A percentile compares a stretch with the other conserved stretches of the same genome.
These are phyloP conservation scores for Neogale vison DNA, from an alignment of 2,113 vertebrate species.

Conservation along the genomic window DNA sequence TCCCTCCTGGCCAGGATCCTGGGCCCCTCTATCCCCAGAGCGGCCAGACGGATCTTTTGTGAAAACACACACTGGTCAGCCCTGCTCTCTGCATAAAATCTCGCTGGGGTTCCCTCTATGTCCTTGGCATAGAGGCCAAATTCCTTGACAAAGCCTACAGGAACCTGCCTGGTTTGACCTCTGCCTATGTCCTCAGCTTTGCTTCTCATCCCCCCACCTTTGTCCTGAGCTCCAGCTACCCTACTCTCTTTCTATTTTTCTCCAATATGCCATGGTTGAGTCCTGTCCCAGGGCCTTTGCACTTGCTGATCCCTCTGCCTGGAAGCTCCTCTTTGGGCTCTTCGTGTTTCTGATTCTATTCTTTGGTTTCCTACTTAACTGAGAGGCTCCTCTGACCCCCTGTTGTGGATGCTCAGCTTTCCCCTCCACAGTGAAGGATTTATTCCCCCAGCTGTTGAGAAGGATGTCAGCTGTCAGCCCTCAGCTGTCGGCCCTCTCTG, in stretches of 20 bases:
- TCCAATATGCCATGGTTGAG: not conserved
- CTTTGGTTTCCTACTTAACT: not conserved
- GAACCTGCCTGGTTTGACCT: not conserved
- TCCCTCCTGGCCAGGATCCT: not conserved
- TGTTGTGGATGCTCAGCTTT: not conserved
- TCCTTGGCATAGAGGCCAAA: not conserved
- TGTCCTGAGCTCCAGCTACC: not conserved
- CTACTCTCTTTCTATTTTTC: not conserved
- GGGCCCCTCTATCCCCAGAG: not conserved
- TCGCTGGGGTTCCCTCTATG: not conserved
- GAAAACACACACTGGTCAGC: not conserved
- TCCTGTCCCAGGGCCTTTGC: not conserved
- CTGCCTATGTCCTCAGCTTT: not conserved
- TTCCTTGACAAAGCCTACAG: not conserved
- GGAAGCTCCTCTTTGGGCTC: not conserved
- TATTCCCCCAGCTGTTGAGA: conserved; percentile 57
- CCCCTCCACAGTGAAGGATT: not conserved
- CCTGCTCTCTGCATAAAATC: not conserved
- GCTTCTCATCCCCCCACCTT: not conserved
- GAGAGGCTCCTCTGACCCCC: not conserved
- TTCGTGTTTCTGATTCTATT: fast-evolving
- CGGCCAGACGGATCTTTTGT: not conserved
- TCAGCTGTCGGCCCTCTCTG: conserved; percentile 64
- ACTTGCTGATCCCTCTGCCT: not conserved
- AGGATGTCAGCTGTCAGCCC: conserved; percentile 57